Evolutionary conservation across 2,113 vertebrate genomes (phyloP).

Genomic region (Scomber scombrus): DNA sequence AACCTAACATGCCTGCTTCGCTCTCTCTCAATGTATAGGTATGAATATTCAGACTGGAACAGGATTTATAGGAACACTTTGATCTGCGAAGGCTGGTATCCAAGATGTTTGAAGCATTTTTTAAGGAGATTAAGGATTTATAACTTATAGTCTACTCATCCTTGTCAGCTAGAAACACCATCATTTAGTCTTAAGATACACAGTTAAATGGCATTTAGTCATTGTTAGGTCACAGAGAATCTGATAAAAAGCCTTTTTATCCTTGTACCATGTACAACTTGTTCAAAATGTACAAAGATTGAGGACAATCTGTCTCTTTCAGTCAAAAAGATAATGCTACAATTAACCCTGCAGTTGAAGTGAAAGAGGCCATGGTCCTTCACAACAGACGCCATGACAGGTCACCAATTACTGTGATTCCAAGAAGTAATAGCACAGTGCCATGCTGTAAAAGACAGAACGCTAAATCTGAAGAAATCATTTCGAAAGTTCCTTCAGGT

Average conservation of each 20-base stretch:
- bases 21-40: slow-evolving; percentile 39
- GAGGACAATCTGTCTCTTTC: neutral
- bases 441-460: neutral
- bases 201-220: neutral
- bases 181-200: neutral
- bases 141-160: slow-evolving; percentile 13
- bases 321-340: neutral
- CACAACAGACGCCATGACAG: neutral
- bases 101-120: slow-evolving; percentile 19
- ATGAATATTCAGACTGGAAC: slow-evolving; percentile 50
- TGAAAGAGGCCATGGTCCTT: neutral
- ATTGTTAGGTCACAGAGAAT: neutral
- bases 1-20: slow-evolving; percentile 22
- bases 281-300: neutral
- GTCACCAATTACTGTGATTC: neutral
- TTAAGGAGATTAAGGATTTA: slow-evolving; percentile 39
- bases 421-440: neutral
- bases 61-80: slow-evolving; percentile 46
- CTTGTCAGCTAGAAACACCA: slow-evolving; percentile 1
- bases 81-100: slow-evolving; percentile 31
- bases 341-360: slow-evolving; percentile 5
- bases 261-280: neutral
- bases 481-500: neutral
- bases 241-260: neutral
- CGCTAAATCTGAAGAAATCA: neutral